phyloP scores from a whole-genome alignment of 2,113 vertebrate genomes.

The Anser cygnoides region DNA sequence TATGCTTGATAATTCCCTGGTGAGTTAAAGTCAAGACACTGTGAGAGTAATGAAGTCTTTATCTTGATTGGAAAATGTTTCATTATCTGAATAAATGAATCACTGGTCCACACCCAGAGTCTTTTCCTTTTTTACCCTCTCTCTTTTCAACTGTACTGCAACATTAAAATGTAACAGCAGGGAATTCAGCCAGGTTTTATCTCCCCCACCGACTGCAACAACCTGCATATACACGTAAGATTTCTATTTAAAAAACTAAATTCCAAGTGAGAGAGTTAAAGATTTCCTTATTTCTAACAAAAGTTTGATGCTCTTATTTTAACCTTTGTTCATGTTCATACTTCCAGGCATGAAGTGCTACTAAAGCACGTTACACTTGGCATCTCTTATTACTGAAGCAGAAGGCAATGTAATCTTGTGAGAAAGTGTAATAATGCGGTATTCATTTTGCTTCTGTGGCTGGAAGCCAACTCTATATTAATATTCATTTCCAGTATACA shows the following conservation, averaged over 20 bases:
- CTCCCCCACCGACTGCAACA: slow-evolving; percentile 12
- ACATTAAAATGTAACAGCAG: slow-evolving; percentile 61
- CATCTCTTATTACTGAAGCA: slow-evolving; percentile 59
- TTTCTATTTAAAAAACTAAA: background rate
- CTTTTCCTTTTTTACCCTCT: background rate
- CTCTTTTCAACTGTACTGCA: slow-evolving; percentile 54
- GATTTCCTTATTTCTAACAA: slow-evolving; percentile 58
- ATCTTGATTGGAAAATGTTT: slow-evolving; percentile 65
- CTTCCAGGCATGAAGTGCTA: slow-evolving; percentile 63
- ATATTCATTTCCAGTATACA: slow-evolving; percentile 69
- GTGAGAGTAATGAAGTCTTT: slow-evolving; percentile 48
- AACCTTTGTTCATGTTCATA: slow-evolving; percentile 66
- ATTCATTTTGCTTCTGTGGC: slow-evolving; percentile 70
- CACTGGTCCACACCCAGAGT: slow-evolving; percentile 69
- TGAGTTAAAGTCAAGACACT: slow-evolving; percentile 17
- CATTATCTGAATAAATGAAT: slow-evolving; percentile 71
- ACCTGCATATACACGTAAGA: slow-evolving; percentile 3
- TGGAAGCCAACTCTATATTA: slow-evolving; percentile 68
- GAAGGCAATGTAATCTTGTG: slow-evolving; percentile 69
- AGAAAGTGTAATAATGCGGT: slow-evolving; percentile 64
- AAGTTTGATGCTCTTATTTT: slow-evolving; percentile 66
- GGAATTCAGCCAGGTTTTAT: slow-evolving; percentile 50
- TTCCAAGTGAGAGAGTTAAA: slow-evolving; percentile 34
- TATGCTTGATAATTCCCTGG: background rate
- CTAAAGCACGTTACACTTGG: slow-evolving; percentile 61